These are phyloP conservation scores for Heptranchias perlo DNA, from an alignment of 2,113 vertebrate genomes.

Conservation along the genomic window DNA sequence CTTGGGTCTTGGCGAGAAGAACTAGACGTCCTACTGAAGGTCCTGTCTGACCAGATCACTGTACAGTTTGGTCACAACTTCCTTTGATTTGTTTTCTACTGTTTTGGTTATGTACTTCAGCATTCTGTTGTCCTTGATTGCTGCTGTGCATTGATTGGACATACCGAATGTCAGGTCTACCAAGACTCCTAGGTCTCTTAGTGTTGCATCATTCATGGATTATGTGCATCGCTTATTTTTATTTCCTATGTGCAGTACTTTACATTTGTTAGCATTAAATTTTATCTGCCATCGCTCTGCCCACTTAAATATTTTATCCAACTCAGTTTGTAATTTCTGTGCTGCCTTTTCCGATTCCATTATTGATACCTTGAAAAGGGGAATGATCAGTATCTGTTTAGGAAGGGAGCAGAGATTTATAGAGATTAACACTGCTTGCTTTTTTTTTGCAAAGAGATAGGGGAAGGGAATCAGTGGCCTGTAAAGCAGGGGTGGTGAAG, in stretches of 20 bases:
- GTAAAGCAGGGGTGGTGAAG: neutral
- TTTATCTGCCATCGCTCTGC: neutral
- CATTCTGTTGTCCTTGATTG: neutral
- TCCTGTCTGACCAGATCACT: neutral
- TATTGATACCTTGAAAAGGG: neutral
- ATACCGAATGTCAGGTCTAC: neutral
- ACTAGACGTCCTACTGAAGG: neutral
- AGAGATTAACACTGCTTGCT: neutral
- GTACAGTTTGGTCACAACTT: too few relatives aligned
- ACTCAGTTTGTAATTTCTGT: neutral
- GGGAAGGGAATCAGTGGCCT: neutral
- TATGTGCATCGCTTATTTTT: neutral
- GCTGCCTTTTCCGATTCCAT: neutral
- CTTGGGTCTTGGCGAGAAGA: neutral
- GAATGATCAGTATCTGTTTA: neutral
- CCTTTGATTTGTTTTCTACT: too few relatives aligned
- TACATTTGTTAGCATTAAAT: neutral
- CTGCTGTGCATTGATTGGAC: neutral
- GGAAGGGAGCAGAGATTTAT: neutral
- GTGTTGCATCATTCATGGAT: neutral
- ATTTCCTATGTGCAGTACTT: neutral
- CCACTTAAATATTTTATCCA: neutral
- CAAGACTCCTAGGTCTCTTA: neutral
- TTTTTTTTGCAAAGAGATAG: neutral
- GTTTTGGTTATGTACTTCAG: too few relatives aligned